Conservation (phyloP, 2,113 vertebrate species). For the Blennius ocellaris region DNA sequence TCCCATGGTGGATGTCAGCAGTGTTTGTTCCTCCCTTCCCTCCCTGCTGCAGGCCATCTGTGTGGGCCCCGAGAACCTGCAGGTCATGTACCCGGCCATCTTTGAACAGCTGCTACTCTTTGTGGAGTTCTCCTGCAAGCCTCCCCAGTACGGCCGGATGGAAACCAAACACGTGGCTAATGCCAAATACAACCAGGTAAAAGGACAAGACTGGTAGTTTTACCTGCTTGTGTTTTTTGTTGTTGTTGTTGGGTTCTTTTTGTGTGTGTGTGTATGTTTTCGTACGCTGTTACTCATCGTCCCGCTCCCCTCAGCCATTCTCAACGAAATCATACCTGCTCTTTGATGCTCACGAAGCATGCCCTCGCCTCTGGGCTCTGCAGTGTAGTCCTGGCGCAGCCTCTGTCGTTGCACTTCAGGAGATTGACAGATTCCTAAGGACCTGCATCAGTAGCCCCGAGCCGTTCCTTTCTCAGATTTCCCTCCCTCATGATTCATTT, state of each 20-base stretch:
- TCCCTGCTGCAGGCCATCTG: conserved; percentile 92
- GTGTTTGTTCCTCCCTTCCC: conserved; percentile 70
- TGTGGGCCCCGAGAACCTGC: conserved; percentile 96
- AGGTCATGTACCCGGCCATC: conserved; percentile 99
- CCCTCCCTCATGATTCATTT: conserved; percentile 22
- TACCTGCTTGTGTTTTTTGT: conserved; percentile 12
- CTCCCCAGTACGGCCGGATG: conserved; percentile 96
- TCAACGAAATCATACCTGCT: conserved; percentile 24
- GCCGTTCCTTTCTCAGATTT: conserved; percentile 23
- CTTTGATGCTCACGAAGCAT: conserved; percentile 32
- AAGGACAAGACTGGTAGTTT: not conserved
- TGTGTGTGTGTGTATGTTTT: conserved; percentile 20
- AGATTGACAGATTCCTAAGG: conserved; percentile 30
- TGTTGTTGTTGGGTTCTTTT: not conserved
- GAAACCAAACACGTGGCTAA: conserved; percentile 99
- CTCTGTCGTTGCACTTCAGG: not conserved
- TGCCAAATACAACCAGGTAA: conserved; percentile 99
- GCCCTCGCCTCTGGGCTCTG: not conserved
- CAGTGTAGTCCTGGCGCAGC: conserved; percentile 23
- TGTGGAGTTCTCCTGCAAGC: conserved; percentile 98
- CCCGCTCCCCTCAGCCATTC: conserved; percentile 15
- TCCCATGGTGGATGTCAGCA: conserved; percentile 63
- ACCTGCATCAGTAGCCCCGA: conserved; percentile 24
- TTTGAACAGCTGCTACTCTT: conserved; percentile 97
- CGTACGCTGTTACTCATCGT: conserved; percentile 6